Base-by-base conservation (phyloP, 2,888 invertebrate genomes). In the Resseliella maxima region DNA sequence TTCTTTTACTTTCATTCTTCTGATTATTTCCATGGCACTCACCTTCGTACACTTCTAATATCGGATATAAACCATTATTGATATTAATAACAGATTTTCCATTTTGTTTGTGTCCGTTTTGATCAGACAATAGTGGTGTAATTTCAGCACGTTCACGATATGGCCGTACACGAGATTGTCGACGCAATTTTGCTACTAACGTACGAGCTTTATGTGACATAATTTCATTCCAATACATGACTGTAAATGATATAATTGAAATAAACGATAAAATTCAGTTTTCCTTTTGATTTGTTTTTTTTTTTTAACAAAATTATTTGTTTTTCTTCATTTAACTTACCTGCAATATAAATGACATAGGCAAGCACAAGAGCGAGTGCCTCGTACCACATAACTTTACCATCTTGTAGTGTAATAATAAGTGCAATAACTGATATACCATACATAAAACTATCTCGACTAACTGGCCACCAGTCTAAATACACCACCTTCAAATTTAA, bases 391-490 rank as follows among this genome's bases (percentile, higher is more conserved):
- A 94, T 93, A 88, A 96, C 93, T 89, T 91, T 92, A 89, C 94
- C 94, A 89, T 96, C 96, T 54, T 93, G 92, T 59, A 96, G 91
- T 18, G 94, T 93, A 86, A 93, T 90, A 88, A 96, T 94, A 31
- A 96, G 92, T 2, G 94, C 92, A 38, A 94, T 90, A 38, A 96
- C 95, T 0, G 95, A 93, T 50, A 95, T 90, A 0, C 94, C 94
- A 89, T 96, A 96, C 91, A 95, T 94, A 87, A 94, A 89, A 89
- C 94, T 94, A 90, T 96, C 96, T 86, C 96, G 92, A 12, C 94
- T 94, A 86, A 96, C 93, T 0, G 96, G 94, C 95, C 95, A 96
- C 95, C 95, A 95, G 90, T 95, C 94, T 88, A 95, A 90, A 85
- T 94, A 92, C 88, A 95, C 91, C 36, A 93, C 92, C 95, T 95